phyloP scores from a whole-genome alignment of 1,140 invertebrate species.

The Scylla paramamosain region DNA sequence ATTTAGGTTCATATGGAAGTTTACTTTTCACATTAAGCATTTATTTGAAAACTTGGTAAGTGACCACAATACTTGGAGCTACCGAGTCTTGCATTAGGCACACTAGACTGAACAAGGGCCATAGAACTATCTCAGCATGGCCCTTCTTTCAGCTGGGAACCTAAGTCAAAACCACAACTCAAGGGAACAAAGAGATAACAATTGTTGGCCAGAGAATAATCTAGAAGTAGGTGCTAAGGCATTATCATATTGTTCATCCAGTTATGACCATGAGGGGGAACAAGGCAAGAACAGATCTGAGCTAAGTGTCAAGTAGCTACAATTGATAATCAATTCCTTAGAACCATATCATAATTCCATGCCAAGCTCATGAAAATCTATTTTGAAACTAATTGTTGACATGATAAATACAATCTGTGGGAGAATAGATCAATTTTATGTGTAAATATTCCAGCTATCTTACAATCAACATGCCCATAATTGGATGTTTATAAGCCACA shows the following conservation, averaged over 20 bases:
- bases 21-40: constrained; percentile 70
- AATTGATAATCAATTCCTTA: constrained; percentile 16
- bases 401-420: constrained; percentile 48
- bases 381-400: constrained; percentile 55
- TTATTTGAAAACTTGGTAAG: constrained; percentile 75
- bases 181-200: constrained; percentile 70
- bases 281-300: constrained; percentile 46
- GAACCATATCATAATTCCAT: constrained; percentile 49
- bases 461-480: constrained; percentile 75
- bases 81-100: constrained; percentile 62
- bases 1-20: too few relatives aligned
- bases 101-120: constrained; percentile 50
- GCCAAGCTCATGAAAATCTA: constrained; percentile 28
- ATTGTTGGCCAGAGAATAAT: constrained; percentile 73
- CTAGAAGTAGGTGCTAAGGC: constrained; percentile 73
- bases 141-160: constrained; percentile 38
- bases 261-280: constrained; percentile 69
- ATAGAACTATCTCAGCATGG: constrained; percentile 36
- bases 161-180: constrained; percentile 65
- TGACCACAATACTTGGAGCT: constrained; percentile 74
- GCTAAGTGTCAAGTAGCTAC: constrained; percentile 32
- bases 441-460: constrained; percentile 64
- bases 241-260: constrained; percentile 73
- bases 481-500: constrained; percentile 73
- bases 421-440: constrained; percentile 50